A percentile compares a stretch with the other conserved stretches of the same genome.
Evolutionary conservation across 2,888 invertebrate genomes (phyloP).

Genomic region (Cactoblastis cactorum): DNA sequence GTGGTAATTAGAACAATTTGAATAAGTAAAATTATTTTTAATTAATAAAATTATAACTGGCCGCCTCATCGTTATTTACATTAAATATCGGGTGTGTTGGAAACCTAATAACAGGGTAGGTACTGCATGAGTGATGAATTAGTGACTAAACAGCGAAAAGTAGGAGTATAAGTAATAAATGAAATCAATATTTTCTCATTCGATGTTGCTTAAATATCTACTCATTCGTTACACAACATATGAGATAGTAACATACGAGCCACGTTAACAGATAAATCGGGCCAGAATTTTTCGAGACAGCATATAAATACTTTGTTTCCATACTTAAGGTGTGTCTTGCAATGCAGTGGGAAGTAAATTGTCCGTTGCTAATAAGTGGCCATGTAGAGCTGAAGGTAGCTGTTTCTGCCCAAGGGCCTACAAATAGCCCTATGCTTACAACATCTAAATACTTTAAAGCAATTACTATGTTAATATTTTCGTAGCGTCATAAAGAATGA

Average conservation of each 20-base stretch:
- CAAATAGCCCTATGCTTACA: slow-evolving; percentile 11
- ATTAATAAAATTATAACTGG: too few relatives aligned
- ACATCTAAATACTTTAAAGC: slow-evolving; percentile 8
- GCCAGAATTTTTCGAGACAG: not conserved
- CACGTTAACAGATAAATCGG: not conserved
- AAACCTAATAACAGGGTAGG: too few relatives aligned
- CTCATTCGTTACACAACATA: too few relatives aligned
- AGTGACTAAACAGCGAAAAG: too few relatives aligned
- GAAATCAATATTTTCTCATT: too few relatives aligned
- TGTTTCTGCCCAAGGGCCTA: slow-evolving; percentile 10
- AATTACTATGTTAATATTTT: slow-evolving; percentile 6
- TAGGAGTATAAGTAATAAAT: too few relatives aligned
- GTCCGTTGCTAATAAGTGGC: slow-evolving; percentile 8
- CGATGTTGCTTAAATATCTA: too few relatives aligned
- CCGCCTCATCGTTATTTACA: too few relatives aligned
- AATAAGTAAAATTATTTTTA: too few relatives aligned
- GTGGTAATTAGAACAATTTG: too few relatives aligned
- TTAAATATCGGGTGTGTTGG: too few relatives aligned
- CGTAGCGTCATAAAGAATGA: not conserved
- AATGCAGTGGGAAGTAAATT: slow-evolving; percentile 8
- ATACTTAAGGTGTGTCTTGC: not conserved
- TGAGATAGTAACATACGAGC: not conserved
- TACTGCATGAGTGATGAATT: too few relatives aligned
- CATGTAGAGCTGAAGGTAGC: not conserved
- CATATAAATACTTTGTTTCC: not conserved